Percentiles rank a stretch among this genome's conserved stretches.
Conservation (phyloP, 2,888 invertebrate species). For the Drosophila engyochracea region DNA sequence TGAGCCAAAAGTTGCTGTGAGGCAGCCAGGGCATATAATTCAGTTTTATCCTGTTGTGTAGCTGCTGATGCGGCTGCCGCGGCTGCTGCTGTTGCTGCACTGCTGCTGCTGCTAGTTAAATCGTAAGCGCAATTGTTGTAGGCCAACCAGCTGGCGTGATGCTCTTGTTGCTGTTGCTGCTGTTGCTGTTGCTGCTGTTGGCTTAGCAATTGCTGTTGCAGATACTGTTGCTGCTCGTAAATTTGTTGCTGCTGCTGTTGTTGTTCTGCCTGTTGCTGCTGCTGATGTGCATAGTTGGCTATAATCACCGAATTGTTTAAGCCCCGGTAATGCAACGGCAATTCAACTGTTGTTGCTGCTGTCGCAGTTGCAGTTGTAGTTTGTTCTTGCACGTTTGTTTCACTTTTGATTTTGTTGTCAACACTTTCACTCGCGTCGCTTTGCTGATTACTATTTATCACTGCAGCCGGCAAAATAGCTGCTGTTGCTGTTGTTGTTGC, state of each 20-base stretch:
- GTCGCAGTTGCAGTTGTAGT: slow-evolving; percentile 31
- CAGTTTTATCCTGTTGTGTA: slow-evolving; percentile 57
- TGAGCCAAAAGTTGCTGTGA: slow-evolving; percentile 70
- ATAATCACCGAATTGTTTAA: slow-evolving; percentile 84
- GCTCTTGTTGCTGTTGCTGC: slow-evolving; percentile 60
- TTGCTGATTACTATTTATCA: slow-evolving; percentile 70
- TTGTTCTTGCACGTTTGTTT: slow-evolving; percentile 56
- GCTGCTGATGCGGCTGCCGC: slow-evolving; percentile 49
- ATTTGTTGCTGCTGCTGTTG: slow-evolving; percentile 65
- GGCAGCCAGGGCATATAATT: slow-evolving; percentile 64
- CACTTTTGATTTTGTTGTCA: slow-evolving; percentile 75
- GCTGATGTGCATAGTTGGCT: slow-evolving; percentile 74
- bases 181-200: slow-evolving; percentile 73
- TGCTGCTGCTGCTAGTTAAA: slow-evolving; percentile 61
- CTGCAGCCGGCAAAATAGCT: slow-evolving; percentile 61
- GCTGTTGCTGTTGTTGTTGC: slow-evolving; percentile 49
- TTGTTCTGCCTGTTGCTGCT: slow-evolving; percentile 65
- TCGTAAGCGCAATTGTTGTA: slow-evolving; percentile 63
- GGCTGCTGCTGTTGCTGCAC: slow-evolving; percentile 49
- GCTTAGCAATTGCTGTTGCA: slow-evolving; percentile 65
- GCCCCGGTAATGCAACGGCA: slow-evolving; percentile 83
- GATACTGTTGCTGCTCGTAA: slow-evolving; percentile 63
- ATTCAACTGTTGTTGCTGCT: slow-evolving; percentile 33
- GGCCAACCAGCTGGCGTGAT: slow-evolving; percentile 61
- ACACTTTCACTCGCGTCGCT: slow-evolving; percentile 73